These are phyloP conservation scores for Rapana venosa DNA, from an alignment of 2,888 invertebrate species.

Conservation along the genomic window DNA sequence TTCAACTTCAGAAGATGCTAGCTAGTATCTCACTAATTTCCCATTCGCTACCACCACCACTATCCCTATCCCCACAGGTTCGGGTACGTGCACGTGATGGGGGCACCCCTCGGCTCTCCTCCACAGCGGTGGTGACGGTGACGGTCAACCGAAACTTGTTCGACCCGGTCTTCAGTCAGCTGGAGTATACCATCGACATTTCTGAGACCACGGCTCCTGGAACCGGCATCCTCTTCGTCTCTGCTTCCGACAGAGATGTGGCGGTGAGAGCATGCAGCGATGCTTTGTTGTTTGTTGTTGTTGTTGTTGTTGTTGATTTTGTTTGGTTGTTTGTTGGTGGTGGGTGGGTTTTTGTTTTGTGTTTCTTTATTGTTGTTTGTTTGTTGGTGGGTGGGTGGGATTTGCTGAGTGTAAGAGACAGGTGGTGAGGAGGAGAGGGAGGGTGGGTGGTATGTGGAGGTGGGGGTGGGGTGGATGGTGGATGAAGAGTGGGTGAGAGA, in stretches of 20 bases:
- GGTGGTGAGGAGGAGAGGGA: background rate
- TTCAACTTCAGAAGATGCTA: too few species aligned
- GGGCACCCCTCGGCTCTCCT: conserved; percentile 62
- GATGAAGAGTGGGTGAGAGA: too few species aligned
- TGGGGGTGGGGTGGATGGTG: too few species aligned
- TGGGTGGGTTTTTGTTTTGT: too few species aligned
- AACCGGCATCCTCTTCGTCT: conserved; percentile 59
- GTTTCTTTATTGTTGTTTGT: conserved; percentile 1
- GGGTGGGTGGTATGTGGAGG: background rate
- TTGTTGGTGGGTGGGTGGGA: background rate
- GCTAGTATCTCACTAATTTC: too few species aligned
- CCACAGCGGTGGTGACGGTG: conserved; percentile 59
- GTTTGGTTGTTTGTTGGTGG: too few species aligned
- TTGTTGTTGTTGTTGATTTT: background rate
- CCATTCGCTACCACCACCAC: background rate
- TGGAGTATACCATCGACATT: conserved; percentile 54
- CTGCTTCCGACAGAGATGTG: conserved; percentile 65
- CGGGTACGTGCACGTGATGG: conserved; percentile 65
- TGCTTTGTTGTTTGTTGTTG: conserved; percentile 1
- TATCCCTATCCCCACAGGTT: conserved; percentile 45
- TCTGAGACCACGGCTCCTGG: conserved; percentile 65
- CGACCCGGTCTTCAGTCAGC: conserved; percentile 58
- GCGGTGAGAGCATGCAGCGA: conserved; percentile 54
- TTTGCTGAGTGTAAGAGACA: background rate
- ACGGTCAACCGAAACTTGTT: conserved; percentile 66